Conservation (phyloP, 2,113 vertebrate species). For the Progne subis region DNA sequence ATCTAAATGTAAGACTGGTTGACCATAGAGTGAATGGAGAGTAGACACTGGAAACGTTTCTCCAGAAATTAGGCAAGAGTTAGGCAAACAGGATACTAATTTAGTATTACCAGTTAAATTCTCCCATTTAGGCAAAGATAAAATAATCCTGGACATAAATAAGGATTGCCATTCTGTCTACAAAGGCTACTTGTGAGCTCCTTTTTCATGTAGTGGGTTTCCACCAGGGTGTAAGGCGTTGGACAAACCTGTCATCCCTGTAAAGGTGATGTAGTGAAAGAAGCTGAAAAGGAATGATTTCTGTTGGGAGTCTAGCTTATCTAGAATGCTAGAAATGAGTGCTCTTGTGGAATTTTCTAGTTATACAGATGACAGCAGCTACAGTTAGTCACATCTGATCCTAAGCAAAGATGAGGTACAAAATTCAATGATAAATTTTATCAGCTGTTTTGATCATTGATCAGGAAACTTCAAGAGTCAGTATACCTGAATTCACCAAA, state of each 20-base stretch:
- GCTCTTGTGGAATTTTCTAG: background rate
- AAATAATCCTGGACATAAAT: background rate
- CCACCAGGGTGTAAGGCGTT: background rate
- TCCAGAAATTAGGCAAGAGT: background rate
- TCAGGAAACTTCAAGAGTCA: background rate
- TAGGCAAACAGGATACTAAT: background rate
- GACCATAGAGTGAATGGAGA: background rate
- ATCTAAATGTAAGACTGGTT: background rate
- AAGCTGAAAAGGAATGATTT: background rate
- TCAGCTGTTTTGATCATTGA: background rate
- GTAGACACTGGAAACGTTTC: background rate
- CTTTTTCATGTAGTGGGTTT: background rate
- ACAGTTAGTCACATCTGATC: background rate
- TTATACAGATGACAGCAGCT: background rate
- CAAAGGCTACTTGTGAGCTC: background rate
- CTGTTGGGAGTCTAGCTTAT: background rate
- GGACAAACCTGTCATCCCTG: background rate
- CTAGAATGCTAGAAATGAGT: background rate
- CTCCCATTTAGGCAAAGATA: background rate
- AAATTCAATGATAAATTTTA: background rate
- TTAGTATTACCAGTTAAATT: background rate
- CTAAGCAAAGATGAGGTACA: background rate
- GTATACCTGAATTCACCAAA: background rate
- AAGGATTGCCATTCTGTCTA: background rate
- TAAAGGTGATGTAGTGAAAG: background rate